Evolutionary conservation across 2,888 invertebrate genomes (phyloP).

Genomic region (Unio pictorum): DNA sequence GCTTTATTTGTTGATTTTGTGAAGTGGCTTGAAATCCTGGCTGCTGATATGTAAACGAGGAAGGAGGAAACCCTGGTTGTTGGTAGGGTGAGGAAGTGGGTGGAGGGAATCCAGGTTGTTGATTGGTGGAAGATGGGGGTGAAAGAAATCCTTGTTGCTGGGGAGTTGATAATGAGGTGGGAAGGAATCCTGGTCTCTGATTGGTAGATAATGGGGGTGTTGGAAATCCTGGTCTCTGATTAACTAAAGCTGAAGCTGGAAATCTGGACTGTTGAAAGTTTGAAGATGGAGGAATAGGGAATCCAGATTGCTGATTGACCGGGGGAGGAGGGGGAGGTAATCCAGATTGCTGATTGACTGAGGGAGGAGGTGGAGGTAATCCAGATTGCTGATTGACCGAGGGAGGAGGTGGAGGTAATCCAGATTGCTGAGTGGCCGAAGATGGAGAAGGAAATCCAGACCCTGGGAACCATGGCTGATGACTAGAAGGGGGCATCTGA

Average conservation of each 20-base stretch:
- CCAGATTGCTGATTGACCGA: slow-evolving; percentile 18
- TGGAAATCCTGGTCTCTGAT: slow-evolving; percentile 8
- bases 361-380: slow-evolving; percentile 17
- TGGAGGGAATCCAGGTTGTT: slow-evolving; percentile 22
- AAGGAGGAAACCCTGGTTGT: slow-evolving; percentile 7
- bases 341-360: slow-evolving; percentile 16
- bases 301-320: slow-evolving; percentile 13
- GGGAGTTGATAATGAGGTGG: slow-evolving; percentile 7
- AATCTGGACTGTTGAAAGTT: neutral
- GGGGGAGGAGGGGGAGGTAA: slow-evolving; percentile 9
- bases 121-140: slow-evolving; percentile 15
- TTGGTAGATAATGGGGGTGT: slow-evolving; percentile 9
- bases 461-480: slow-evolving; percentile 7
- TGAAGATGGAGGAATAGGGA: slow-evolving; percentile 13
- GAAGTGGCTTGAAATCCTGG: slow-evolving; percentile 23
- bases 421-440: slow-evolving; percentile 11
- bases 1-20: slow-evolving; percentile 4
- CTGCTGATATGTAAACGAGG: slow-evolving; percentile 2
- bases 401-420: slow-evolving; percentile 18
- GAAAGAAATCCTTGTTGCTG: slow-evolving; percentile 23
- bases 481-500: slow-evolving; percentile 2
- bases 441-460: slow-evolving; percentile 4
- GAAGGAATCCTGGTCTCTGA: slow-evolving; percentile 19
- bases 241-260: neutral
- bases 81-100: slow-evolving; percentile 13